A percentile compares a stretch with the other conserved stretches of the same genome.
Evolutionary conservation across 2,888 invertebrate genomes (phyloP).

Genomic region (Mimachlamys varia): DNA sequence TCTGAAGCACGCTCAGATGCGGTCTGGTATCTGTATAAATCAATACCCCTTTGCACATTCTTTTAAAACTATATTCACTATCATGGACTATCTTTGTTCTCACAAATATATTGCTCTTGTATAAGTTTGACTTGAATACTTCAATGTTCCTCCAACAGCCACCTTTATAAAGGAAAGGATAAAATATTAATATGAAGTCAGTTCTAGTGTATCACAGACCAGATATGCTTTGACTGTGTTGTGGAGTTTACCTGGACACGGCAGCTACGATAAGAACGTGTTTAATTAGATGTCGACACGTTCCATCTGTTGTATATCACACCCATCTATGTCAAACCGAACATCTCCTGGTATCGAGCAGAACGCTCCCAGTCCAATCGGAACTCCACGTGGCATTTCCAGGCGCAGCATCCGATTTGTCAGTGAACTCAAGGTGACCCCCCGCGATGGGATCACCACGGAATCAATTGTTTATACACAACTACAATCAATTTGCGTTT

Average conservation of each 20-base stretch:
- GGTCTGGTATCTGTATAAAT: neutral
- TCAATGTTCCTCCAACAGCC: neutral
- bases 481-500: too few relatives aligned
- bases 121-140: neutral
- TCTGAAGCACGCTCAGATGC: neutral
- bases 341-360: neutral
- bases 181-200: neutral
- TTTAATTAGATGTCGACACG: neutral
- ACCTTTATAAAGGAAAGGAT: neutral
- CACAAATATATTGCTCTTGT: neutral
- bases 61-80: neutral
- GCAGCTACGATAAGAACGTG: neutral
- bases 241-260: neutral
- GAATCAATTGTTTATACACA: too few relatives aligned
- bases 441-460: too few relatives aligned
- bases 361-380: neutral
- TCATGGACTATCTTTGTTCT: neutral
- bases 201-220: neutral
- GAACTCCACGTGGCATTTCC: neutral
- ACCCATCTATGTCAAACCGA: neutral
- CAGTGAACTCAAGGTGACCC: neutral
- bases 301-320: neutral
- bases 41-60: neutral
- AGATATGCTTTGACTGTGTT: neutral
- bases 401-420: neutral